phyloP scores from a whole-genome alignment of 2,888 invertebrate genomes.

The Mythimna ferrago region DNA sequence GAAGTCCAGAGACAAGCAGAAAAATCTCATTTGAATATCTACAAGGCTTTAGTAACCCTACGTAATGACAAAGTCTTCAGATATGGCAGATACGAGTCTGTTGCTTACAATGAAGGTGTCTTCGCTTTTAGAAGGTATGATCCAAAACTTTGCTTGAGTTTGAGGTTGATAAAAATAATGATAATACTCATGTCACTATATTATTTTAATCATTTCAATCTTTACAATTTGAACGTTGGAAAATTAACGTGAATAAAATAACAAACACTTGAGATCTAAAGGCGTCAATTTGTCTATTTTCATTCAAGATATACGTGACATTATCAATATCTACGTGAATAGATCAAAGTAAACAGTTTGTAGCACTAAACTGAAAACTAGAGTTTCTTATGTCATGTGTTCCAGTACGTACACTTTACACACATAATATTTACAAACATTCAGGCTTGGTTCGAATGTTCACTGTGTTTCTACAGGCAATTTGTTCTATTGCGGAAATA shows the following conservation, averaged over 20 bases:
- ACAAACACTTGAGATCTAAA: slow-evolving; percentile 27
- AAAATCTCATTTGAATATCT: slow-evolving; percentile 92
- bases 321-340: neutral
- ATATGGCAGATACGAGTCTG: slow-evolving; percentile 89
- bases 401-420: neutral
- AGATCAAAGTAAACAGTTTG: neutral
- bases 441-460: slow-evolving; percentile 15
- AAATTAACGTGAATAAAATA: slow-evolving; percentile 2
- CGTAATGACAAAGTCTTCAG: slow-evolving; percentile 88
- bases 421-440: slow-evolving; percentile 27
- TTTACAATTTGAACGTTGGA: neutral
- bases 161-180: neutral
- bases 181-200: neutral
- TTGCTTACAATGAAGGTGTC: slow-evolving; percentile 88
- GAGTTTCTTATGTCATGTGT: neutral
- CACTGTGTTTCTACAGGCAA: slow-evolving; percentile 4
- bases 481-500: slow-evolving; percentile 33
- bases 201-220: slow-evolving; percentile 14
- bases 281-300: slow-evolving; percentile 3
- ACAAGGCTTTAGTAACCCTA: slow-evolving; percentile 90
- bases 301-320: slow-evolving; percentile 10
- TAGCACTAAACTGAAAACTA: slow-evolving; percentile 11
- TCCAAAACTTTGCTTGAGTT: neutral
- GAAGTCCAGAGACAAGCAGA: slow-evolving; percentile 82
- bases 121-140: slow-evolving; percentile 90